Evolutionary conservation across 2,888 invertebrate species (phyloP).

Genomic region (Steromphala cineraria): DNA sequence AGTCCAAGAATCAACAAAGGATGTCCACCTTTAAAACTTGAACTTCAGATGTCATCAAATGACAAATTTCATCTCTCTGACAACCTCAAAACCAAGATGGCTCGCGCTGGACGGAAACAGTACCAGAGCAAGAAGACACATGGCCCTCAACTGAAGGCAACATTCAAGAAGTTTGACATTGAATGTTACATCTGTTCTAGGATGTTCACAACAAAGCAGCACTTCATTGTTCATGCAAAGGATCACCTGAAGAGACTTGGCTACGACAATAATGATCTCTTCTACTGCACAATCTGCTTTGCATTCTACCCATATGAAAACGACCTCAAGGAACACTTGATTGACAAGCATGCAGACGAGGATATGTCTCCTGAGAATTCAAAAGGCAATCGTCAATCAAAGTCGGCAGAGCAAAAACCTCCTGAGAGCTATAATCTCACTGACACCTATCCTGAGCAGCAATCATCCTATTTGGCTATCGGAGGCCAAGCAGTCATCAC

Average conservation of each 20-base stretch:
- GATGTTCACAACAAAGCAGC: neutral
- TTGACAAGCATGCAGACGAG: neutral
- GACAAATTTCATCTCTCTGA: neutral
- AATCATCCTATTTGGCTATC: neutral
- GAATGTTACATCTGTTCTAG: neutral
- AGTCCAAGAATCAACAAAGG: neutral
- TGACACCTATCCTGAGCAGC: no score
- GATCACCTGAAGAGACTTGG: neutral
- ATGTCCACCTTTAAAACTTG: neutral
- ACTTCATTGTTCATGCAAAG: neutral
- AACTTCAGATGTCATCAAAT: neutral
- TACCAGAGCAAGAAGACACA: neutral
- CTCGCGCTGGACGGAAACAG: neutral
- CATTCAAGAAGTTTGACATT: neutral
- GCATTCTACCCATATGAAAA: slow-evolving; percentile 3
- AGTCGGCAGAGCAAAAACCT: neutral
- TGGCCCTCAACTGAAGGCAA: neutral
- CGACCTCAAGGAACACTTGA: neutral
- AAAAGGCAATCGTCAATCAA: neutral
- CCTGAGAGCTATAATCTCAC: no score
- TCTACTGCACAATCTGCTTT: slow-evolving; percentile 6
- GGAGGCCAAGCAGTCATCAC: neutral
- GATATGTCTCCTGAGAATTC: neutral
- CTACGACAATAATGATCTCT: neutral
- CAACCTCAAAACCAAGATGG: neutral